phyloP scores from a whole-genome alignment of 2,888 invertebrate genomes.

The Cerastis leucographa region DNA sequence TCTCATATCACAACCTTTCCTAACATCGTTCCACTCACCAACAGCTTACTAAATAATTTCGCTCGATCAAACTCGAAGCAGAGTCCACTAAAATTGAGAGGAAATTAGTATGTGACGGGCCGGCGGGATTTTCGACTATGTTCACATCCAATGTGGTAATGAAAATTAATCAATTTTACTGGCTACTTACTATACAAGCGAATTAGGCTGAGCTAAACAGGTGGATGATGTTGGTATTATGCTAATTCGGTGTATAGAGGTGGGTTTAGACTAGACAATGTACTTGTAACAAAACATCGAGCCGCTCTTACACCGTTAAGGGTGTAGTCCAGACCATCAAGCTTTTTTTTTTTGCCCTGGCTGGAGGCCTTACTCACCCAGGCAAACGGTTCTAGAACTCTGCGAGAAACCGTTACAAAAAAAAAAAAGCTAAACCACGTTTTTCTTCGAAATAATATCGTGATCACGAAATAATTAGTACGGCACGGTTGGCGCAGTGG shows the following conservation, averaged over 20 bases:
- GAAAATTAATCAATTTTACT: slow-evolving; percentile 67
- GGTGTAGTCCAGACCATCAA: too few relatives aligned
- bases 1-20: neutral
- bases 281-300: neutral
- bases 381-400: too few relatives aligned
- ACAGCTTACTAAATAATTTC: slow-evolving; percentile 35
- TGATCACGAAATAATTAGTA: too few relatives aligned
- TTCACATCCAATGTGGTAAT: slow-evolving; percentile 54
- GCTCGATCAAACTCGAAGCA: slow-evolving; percentile 9
- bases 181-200: slow-evolving; percentile 63
- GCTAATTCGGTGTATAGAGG: slow-evolving; percentile 69
- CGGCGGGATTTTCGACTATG: slow-evolving; percentile 35
- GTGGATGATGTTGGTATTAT: slow-evolving; percentile 72
- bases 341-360: too few relatives aligned
- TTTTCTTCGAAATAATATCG: too few relatives aligned
- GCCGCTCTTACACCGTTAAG: too few relatives aligned
- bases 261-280: neutral
- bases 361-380: too few relatives aligned
- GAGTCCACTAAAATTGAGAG: slow-evolving; percentile 59
- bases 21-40: neutral
- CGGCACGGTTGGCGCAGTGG: too few relatives aligned
- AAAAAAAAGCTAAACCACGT: too few relatives aligned
- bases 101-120: slow-evolving; percentile 54
- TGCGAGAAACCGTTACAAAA: too few relatives aligned
- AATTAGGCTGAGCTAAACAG: slow-evolving; percentile 70